Conservation (phyloP, 2,113 vertebrate genomes). For the Geothlypis trichas region DNA sequence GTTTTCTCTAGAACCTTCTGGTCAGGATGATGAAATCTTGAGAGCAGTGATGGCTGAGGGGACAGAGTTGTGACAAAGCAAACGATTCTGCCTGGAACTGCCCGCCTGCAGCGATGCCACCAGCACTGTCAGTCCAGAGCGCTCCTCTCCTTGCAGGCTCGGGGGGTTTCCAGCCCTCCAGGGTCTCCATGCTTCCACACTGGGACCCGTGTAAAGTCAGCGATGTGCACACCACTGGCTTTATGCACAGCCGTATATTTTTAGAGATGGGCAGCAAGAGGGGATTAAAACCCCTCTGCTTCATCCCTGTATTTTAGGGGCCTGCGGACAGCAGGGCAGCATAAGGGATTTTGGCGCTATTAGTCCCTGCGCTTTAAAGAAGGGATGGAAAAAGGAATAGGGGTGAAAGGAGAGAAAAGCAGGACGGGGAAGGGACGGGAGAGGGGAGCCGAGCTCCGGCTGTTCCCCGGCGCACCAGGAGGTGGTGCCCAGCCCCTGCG, state of each 20-base stretch:
- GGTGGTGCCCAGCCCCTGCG: conserved; percentile 86
- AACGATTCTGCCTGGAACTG: fast-evolving
- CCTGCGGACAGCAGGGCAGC: background rate
- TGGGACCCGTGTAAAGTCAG: background rate
- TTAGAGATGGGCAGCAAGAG: too few relatives aligned
- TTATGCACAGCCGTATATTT: fast-evolving
- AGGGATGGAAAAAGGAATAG: fast-evolving
- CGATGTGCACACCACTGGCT: fast-evolving
- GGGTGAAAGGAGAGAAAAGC: too few relatives aligned
- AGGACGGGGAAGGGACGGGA: fast-evolving
- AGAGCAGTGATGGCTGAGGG: background rate
- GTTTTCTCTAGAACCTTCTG: background rate
- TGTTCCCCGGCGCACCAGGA: conserved; percentile 77
- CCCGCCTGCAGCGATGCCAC: fast-evolving
- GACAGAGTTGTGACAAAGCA: background rate
- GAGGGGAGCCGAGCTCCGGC: background rate
- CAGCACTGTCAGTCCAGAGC: fast-evolving
- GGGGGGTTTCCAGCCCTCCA: background rate
- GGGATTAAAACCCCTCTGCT: background rate
- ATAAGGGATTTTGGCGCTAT: background rate
- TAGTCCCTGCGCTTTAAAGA: background rate
- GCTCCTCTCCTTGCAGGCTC: background rate
- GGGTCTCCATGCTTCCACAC: background rate
- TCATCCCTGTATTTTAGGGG: background rate
- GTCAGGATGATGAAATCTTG: background rate